Evolutionary conservation across 2,797 vertebrate genomes (phyloP).

Genomic region (Bradypodion pumilum): DNA sequence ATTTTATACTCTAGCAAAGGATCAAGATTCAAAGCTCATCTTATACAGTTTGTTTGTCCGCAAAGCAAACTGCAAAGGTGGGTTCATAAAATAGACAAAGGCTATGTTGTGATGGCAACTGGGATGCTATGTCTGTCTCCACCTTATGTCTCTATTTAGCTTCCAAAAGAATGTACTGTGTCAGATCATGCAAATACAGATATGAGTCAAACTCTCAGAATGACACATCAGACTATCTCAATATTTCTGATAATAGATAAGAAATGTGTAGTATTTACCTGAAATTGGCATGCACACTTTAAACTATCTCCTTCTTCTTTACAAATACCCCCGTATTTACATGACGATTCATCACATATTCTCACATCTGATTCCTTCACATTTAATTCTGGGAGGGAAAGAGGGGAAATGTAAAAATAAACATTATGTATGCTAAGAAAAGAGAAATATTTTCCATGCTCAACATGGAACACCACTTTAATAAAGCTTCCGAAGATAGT

Average conservation of each 20-base stretch:
- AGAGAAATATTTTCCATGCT: not conserved
- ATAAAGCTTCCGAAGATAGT: too few species aligned
- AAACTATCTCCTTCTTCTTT: conserved; percentile 88
- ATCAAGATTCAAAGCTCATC: not conserved
- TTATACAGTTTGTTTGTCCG: not conserved
- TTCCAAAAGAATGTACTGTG: not conserved
- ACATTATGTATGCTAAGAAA: not conserved
- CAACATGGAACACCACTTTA: too few species aligned
- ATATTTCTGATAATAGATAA: not conserved
- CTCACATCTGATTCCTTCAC: conserved; percentile 88
- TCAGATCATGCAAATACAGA: not conserved
- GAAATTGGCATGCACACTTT: conserved; percentile 93
- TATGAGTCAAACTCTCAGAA: not conserved
- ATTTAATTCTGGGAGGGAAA: conserved; percentile 80
- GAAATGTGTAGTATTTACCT: conserved; percentile 79
- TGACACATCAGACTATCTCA: not conserved
- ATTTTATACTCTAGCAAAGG: not conserved
- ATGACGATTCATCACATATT: conserved; percentile 89
- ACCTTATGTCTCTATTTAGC: not conserved
- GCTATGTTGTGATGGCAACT: not conserved
- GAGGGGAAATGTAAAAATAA: not conserved
- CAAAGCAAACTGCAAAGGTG: not conserved
- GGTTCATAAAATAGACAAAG: not conserved
- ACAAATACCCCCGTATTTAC: conserved; percentile 91
- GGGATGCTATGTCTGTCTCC: not conserved